Conservation (phyloP, 2,113 vertebrate species). For the Asarcornis scutulata region DNA sequence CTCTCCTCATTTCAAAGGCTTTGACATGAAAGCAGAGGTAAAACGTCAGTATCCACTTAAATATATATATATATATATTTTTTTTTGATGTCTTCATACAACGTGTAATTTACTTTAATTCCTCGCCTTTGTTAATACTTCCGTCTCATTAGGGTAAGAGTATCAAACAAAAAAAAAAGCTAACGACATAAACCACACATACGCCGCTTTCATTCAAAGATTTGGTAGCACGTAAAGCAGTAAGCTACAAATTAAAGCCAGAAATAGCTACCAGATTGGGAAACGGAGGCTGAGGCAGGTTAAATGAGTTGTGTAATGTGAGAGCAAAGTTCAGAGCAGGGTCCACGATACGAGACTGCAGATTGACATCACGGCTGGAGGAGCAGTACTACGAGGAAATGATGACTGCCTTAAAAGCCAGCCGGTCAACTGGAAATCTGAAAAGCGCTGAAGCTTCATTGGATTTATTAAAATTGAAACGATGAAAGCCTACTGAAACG, state of each 20-base stretch:
- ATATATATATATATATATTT: no score
- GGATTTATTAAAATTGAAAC: neutral
- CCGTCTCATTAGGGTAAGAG: neutral
- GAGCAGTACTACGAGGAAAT: neutral
- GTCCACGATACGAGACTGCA: neutral
- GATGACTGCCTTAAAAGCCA: accelerated
- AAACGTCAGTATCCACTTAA: neutral
- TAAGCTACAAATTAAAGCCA: neutral
- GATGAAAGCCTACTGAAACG: neutral
- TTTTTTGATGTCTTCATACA: neutral
- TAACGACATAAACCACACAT: neutral
- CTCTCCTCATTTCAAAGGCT: neutral
- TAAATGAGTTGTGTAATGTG: neutral
- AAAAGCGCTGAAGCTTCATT: neutral
- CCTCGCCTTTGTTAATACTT: neutral
- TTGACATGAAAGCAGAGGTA: neutral
- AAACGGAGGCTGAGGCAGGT: neutral
- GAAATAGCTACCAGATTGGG: neutral
- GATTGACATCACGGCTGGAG: neutral
- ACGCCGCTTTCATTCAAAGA: neutral
- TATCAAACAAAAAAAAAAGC: neutral
- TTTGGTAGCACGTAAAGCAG: neutral
- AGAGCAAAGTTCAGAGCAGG: neutral
- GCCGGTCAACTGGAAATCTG: neutral
- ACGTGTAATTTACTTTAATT: neutral